Base-by-base conservation (phyloP, 2,797 vertebrate genomes). In the Masticophis lateralis region DNA sequence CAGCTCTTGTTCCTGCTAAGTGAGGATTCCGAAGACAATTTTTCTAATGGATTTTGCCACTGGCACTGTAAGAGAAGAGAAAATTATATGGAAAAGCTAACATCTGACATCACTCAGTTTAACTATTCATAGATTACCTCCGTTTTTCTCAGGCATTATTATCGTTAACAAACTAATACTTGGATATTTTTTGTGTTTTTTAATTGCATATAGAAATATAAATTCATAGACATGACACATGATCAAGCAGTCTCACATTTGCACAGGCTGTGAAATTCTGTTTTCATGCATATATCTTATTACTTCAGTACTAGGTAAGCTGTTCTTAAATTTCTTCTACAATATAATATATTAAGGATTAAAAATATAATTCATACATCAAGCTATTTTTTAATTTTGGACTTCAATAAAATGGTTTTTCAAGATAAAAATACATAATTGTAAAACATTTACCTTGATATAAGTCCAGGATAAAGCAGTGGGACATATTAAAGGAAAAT, bases 241-340 rank as follows among this genome's bases (percentile, higher is more conserved):
- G 5, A 74, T 69, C 69, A 88, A 88, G 22, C 69, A 89, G 56
- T 51, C 86, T 92, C 91, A 60, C 53, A 88, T 91, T 88, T 95
- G 86, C 14, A 90, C 43, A 94, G 90, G 57, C 7, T 16, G 51
- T 86, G 51, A 91, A 96, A 91, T 0, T 90, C 37, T 92, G 63
- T 12, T 18, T 92, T 86, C 32, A 90, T 87, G 25, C 55, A 47
- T 51, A 60, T 66, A 37, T 89, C 2, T 94, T 91, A 74, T 92
- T 93, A 59, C 83, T 95, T 95, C 90, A 86, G 92, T 43, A 27
- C 27, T 74, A 93, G 63, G 59, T 22, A 88, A 92, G 53, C 94
- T 66, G 22, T 0, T 63, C 60, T 89, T 47, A 8, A 55, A 0
- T 47, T 91, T 66, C 91, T 92, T 86, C 2, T 1, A 59, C 87